A percentile compares a stretch with the other conserved stretches of the same genome.
Conservation (phyloP, 2,113 vertebrate genomes). For the Machaerirhynchus nigripectus region DNA sequence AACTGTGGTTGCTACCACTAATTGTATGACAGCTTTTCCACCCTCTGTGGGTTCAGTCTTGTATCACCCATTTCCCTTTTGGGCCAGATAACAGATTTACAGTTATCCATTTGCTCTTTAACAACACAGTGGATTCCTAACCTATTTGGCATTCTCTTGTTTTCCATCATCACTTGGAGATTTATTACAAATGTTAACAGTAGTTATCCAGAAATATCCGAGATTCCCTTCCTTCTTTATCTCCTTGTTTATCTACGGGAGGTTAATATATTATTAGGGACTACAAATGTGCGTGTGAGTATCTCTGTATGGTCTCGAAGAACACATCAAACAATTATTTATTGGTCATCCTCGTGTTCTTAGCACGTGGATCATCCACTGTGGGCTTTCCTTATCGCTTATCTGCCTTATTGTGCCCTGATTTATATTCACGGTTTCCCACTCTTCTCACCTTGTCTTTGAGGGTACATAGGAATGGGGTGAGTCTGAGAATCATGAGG, state of each 20-base stretch:
- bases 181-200: constrained; percentile 43
- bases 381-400: neutral
- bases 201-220: neutral
- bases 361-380: neutral
- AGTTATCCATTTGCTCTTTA: constrained; percentile 21
- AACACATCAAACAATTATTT: neutral
- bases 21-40: neutral
- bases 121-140: neutral
- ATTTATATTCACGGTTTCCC: neutral
- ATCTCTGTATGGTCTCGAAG: neutral
- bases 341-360: neutral
- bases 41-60: neutral
- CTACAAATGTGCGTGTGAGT: neutral
- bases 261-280: neutral
- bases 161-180: constrained; percentile 27
- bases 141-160: constrained; percentile 33
- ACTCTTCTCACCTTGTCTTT: neutral
- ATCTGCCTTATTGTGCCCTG: neutral
- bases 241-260: constrained; percentile 8
- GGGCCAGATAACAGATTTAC: constrained; percentile 49
- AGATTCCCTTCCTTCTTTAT: constrained; percentile 31
- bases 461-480: neutral
- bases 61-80: neutral
- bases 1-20: neutral
- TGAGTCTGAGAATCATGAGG: neutral